Evolutionary conservation across 1,140 invertebrate genomes (phyloP), one percentile per base, ranked within the genome.

Genomic region (Planococcus citri): DNA sequence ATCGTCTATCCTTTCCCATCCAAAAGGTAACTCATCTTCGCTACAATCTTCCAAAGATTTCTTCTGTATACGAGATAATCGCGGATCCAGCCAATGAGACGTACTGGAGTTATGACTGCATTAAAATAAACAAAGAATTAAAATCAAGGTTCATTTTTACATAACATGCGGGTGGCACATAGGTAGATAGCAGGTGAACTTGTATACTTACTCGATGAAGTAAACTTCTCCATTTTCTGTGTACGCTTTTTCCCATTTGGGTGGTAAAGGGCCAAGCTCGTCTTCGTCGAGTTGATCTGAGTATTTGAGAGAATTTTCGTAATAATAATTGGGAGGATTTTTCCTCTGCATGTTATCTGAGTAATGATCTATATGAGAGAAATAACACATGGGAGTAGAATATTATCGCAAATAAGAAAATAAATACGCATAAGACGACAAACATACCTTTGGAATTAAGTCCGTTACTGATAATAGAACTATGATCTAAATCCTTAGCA

Each of bases 1-100:
- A 80, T 98, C 97, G 73, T 96, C 93, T 27, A 98, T 97, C 80
- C 94, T 89, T 78, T 98, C 97, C 97, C 97, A 99, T 20, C 97
- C 97, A 78, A 94, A 96, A 0, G 97, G 97, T 71, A 99, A 80
- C 78, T 97, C 94, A 78, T 95, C 90, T 75, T 95, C 92, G n/a
- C 87, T 83, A 79, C 92, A 95, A 77, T 96, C 93, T 77, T 93
- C 90, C 0, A 95, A 80, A 0, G 88, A 90, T 79, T 90, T 89
- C 76, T 95, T 96, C 79, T 94, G 89, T 73, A 95, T 90, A 76
- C 92, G 87, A 0, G 92, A 91, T 64, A 96, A 80, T 69, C 94
- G 82, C 1, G 94, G 94, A 79, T 97, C 94, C 61, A 96, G 79
- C 94, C 94, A 97, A 75, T 96, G 94, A 1, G 94, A 96, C 17